Conservation (phyloP, 1,140 invertebrate species). For the Macrotrachela quadricornifera region DNA sequence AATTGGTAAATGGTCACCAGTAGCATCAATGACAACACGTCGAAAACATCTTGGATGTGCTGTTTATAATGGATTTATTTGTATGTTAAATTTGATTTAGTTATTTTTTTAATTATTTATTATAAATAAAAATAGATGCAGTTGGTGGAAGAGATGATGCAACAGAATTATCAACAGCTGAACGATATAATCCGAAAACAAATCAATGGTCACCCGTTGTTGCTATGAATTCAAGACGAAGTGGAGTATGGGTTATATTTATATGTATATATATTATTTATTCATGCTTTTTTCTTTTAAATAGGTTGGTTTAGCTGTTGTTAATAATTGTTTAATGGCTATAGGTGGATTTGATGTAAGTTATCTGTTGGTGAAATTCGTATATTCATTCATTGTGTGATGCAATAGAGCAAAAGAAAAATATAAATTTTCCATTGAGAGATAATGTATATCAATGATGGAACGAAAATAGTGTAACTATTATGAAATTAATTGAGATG, state of each 20-base stretch:
- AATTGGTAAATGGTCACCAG: slow-evolving; percentile 81
- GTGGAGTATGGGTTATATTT: slow-evolving; percentile 48
- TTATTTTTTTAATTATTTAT: too few relatives aligned
- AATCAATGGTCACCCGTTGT: slow-evolving; percentile 94
- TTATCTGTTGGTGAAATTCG: too few relatives aligned
- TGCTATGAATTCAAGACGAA: slow-evolving; percentile 85
- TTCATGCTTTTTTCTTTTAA: not conserved
- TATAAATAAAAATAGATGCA: too few relatives aligned
- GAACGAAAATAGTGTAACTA: too few relatives aligned
- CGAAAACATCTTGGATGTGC: slow-evolving; percentile 93
- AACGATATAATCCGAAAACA: slow-evolving; percentile 77
- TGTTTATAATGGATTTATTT: slow-evolving; percentile 92
- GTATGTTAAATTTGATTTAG: too few relatives aligned
- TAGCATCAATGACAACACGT: slow-evolving; percentile 83
- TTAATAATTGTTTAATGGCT: slow-evolving; percentile 64
- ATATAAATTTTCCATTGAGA: too few relatives aligned
- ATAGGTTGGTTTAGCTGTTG: slow-evolving; percentile 80
- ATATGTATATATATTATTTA: too few relatives aligned
- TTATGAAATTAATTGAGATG: too few relatives aligned
- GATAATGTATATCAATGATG: too few relatives aligned
- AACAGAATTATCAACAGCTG: slow-evolving; percentile 79
- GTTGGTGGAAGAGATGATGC: slow-evolving; percentile 61
- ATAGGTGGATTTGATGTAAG: slow-evolving; percentile 91
- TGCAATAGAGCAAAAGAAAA: too few relatives aligned
- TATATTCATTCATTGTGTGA: too few relatives aligned